Evolutionary conservation across 2,113 vertebrate species (phyloP).

Genomic region (Plestiodon gilberti): DNA sequence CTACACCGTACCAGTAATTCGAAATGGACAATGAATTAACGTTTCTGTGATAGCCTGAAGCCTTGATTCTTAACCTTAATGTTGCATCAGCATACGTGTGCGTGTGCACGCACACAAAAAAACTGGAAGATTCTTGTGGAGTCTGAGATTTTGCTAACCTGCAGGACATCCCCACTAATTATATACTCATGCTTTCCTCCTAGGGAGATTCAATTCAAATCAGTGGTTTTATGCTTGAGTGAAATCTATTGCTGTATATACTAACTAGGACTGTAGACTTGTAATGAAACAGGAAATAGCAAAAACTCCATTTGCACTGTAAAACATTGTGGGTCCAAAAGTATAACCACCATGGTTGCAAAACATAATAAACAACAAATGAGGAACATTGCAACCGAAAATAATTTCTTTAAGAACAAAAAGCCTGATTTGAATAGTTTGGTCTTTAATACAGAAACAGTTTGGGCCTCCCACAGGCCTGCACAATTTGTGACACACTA

Average conservation of each 20-base stretch:
- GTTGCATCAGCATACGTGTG: neutral
- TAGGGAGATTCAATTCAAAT: conserved; percentile 44
- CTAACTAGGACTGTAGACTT: conserved; percentile 10
- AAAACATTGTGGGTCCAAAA: conserved; percentile 12
- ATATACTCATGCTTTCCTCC: conserved; percentile 37
- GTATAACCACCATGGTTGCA: neutral
- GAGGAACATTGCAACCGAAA: neutral
- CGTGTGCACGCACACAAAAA: no score
- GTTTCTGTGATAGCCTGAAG: neutral
- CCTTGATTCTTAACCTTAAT: conserved; percentile 17
- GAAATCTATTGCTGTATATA: fast-evolving
- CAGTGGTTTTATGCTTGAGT: neutral
- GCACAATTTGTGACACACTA: neutral
- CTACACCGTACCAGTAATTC: neutral
- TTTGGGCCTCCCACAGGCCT: neutral
- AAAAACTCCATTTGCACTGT: conserved; percentile 25
- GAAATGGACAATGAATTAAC: neutral
- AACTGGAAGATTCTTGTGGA: neutral
- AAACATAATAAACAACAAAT: neutral
- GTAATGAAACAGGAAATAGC: neutral
- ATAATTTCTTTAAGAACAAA: neutral
- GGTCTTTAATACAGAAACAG: neutral
- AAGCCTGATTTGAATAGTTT: neutral
- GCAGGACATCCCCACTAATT: conserved; percentile 41
- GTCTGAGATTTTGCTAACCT: conserved; percentile 43